phyloP scores from a whole-genome alignment of 2,797 vertebrate species.

The Chaenodraco wilsoni region DNA sequence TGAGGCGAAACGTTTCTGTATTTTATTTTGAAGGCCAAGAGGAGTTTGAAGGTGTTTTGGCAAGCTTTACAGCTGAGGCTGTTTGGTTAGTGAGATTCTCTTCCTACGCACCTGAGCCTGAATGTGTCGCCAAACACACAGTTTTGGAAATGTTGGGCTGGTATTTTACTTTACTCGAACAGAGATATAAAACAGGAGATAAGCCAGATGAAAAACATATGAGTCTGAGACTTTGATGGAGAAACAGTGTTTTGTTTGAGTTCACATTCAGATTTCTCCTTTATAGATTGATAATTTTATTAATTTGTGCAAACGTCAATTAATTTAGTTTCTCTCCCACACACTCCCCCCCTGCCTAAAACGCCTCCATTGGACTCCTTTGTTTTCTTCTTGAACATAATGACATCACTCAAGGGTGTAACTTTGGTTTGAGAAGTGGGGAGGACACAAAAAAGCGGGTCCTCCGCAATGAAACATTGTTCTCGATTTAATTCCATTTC shows the following conservation, averaged over 20 bases:
- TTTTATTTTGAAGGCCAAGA: constrained; percentile 50
- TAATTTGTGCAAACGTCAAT: neutral
- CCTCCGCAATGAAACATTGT: too few species aligned
- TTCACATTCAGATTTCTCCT: neutral
- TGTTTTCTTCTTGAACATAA: too few species aligned
- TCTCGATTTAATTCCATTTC: too few species aligned
- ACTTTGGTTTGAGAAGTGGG: too few species aligned
- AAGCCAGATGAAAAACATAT: neutral
- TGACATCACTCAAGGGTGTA: too few species aligned
- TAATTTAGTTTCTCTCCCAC: neutral
- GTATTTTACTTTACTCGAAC: neutral
- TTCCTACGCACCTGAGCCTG: neutral
- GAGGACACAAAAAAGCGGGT: too few species aligned
- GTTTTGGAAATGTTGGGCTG: neutral
- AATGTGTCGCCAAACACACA: constrained; percentile 32
- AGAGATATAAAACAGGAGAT: neutral
- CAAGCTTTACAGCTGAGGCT: neutral
- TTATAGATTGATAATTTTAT: neutral
- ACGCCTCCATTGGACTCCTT: too few species aligned
- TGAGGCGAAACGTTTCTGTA: neutral
- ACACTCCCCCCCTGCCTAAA: too few species aligned
- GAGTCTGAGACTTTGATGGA: neutral
- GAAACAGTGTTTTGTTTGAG: neutral
- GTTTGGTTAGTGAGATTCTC: neutral
- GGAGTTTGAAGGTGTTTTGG: neutral